Percentiles rank a stretch among this genome's conserved stretches.
phyloP scores from a whole-genome alignment of 2,113 vertebrate species.

The Ascaphus truei region DNA sequence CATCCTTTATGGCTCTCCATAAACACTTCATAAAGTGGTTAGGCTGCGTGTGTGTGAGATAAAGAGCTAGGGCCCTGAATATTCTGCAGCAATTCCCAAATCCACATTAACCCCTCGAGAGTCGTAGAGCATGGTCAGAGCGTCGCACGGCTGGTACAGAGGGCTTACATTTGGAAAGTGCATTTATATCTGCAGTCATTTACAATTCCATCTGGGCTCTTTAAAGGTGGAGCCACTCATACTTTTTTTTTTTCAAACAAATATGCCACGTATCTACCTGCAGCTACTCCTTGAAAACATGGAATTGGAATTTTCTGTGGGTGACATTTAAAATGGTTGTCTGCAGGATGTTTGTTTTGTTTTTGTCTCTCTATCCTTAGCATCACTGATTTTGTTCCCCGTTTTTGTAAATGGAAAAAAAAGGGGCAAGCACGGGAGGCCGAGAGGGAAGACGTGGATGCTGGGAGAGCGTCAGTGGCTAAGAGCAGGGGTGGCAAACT shows the following conservation, averaged over 20 bases:
- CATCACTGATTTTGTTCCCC: too few species aligned
- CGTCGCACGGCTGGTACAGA: neutral
- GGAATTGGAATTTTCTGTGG: too few species aligned
- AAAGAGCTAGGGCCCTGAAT: neutral
- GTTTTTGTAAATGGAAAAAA: too few species aligned
- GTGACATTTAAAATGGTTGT: too few species aligned
- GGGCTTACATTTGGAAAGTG: neutral
- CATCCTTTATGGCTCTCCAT: constrained; percentile 29
- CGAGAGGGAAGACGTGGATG: too few species aligned
- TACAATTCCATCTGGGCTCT: neutral
- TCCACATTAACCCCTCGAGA: neutral
- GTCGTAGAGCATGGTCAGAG: neutral
- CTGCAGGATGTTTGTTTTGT: too few species aligned
- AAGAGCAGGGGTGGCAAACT: too few species aligned
- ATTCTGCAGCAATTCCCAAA: neutral
- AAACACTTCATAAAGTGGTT: constrained; percentile 36
- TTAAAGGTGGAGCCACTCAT: neutral
- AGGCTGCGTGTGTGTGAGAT: constrained; percentile 23
- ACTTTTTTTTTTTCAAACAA: neutral
- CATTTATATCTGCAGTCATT: neutral
- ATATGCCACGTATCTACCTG: neutral
- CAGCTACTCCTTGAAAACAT: neutral
- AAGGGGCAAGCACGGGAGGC: too few species aligned
- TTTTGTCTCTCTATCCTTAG: too few species aligned
- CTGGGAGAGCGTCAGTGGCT: too few species aligned